Base-by-base conservation (phyloP, 2,888 invertebrate species). In the Orthonevra nobilis region DNA sequence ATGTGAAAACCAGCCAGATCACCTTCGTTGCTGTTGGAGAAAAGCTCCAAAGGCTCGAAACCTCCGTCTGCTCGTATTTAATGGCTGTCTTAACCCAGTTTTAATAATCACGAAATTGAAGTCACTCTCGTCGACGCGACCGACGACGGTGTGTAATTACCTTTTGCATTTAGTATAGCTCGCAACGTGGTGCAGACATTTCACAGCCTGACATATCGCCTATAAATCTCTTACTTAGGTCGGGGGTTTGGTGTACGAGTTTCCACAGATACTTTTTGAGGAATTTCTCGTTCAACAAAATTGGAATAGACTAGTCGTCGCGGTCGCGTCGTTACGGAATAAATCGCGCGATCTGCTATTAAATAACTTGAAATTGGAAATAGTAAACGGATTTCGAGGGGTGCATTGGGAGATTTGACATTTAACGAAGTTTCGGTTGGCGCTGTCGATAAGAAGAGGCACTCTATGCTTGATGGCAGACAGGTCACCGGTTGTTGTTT, bases 41-140 rank as follows among this genome's bases (percentile, higher is more conserved):
- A 19, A 32, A 50, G 7, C 20, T 50, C 7, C 34, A 42, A 28
- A 54, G 12, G 56, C n/a, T 20, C 61, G 56, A 12, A 9, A 52
- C 10, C 20, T 12, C 14, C 30, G 14, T 40, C 30, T 46, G 15
- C 50, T 7, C 19, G 32, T 61, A 36, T n/a, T n/a, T 74, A 74
- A 68, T 69, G 44, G 36, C 64, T 77, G 77, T 82, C 75, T 84
- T 84, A 85, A 84, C 85, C 85, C 83, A 85, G 83, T 85, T 85
- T 84, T 82, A 81, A 83, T 83, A 83, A 84, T 83, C 85, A 85
- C 85, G 85, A 85, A 83, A 82, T 83, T 82, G 82, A 84, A 84
- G 84, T 84, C 82, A 81, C 81, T 82, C 66, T 70, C 3, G 4
- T 32, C 9, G 3, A 10, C 3, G 12, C 4, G n/a, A n/a, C n/a